Conservation (phyloP, 2,113 vertebrate genomes). For the Kryptolebias marmoratus region DNA sequence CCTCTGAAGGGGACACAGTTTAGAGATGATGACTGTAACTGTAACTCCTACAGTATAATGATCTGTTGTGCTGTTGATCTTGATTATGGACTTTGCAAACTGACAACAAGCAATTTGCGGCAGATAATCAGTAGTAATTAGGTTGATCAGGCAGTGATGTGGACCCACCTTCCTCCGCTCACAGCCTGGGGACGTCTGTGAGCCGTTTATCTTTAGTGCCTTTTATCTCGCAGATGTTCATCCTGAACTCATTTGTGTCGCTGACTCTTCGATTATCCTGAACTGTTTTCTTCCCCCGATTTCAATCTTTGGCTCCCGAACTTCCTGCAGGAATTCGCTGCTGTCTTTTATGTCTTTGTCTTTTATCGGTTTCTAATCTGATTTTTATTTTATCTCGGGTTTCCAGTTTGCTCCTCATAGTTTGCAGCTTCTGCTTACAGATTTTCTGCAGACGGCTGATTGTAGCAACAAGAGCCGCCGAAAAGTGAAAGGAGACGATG, state of each 20-base stretch:
- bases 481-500: too few species aligned
- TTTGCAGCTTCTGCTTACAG: conserved; percentile 36
- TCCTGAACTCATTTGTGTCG: conserved; percentile 47
- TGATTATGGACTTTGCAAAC: conserved; percentile 56
- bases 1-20: conserved; percentile 40
- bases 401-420: neutral
- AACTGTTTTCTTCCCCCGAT: conserved; percentile 30
- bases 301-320: conserved; percentile 17
- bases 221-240: conserved; percentile 42
- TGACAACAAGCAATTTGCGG: conserved; percentile 60
- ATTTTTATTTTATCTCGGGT: conserved; percentile 1
- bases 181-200: conserved; percentile 18
- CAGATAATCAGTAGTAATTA: conserved; percentile 71
- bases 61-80: conserved; percentile 60
- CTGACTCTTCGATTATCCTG: conserved; percentile 34
- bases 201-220: conserved; percentile 25
- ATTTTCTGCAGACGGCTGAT: conserved; percentile 24
- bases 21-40: conserved; percentile 43
- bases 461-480: neutral
- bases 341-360: neutral
- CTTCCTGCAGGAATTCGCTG: neutral
- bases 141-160: conserved; percentile 57
- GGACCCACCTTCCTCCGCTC: conserved; percentile 33
- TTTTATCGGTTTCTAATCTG: conserved; percentile 26
- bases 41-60: conserved; percentile 47